Percentiles rank a stretch among this genome's conserved stretches.
Conservation (phyloP, 2,888 invertebrate species). For the Criorhina ranunculi region DNA sequence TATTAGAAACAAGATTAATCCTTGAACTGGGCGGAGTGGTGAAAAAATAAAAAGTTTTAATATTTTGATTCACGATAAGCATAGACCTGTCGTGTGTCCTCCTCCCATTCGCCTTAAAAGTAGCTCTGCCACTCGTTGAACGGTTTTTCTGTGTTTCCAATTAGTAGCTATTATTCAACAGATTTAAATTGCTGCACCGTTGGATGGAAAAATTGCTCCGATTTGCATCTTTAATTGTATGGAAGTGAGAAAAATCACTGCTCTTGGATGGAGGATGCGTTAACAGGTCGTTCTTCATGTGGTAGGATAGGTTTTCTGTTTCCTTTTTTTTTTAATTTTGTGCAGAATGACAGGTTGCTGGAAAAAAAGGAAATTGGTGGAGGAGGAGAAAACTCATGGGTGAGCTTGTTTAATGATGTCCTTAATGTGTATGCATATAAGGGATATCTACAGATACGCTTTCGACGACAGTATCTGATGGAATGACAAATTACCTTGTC, state of each 20-base stretch:
- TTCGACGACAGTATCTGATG: conserved; percentile 60
- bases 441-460: conserved; percentile 28
- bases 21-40: conserved; percentile 19
- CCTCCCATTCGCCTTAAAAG: conserved; percentile 54
- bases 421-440: conserved; percentile 50
- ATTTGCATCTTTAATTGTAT: conserved; percentile 78
- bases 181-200: conserved; percentile 76
- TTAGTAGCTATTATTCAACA: conserved; percentile 75
- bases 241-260: conserved; percentile 74
- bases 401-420: conserved; percentile 66
- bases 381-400: background rate
- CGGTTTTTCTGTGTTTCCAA: conserved; percentile 51
- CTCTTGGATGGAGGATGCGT: conserved; percentile 51
- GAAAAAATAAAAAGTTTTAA: conserved; percentile 20
- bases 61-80: conserved; percentile 24
- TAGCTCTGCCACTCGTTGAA: conserved; percentile 30
- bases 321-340: conserved; percentile 13
- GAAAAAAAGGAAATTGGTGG: conserved; percentile 5
- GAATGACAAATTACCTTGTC: conserved; percentile 58
- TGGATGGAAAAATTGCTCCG: conserved; percentile 76
- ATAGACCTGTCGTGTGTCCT: conserved; percentile 20
- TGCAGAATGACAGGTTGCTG: conserved; percentile 32
- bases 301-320: background rate
- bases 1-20: conserved; percentile 57
- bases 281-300: conserved; percentile 58